Conservation (phyloP, 2,797 vertebrate species). For the Crenichthys baileyi region DNA sequence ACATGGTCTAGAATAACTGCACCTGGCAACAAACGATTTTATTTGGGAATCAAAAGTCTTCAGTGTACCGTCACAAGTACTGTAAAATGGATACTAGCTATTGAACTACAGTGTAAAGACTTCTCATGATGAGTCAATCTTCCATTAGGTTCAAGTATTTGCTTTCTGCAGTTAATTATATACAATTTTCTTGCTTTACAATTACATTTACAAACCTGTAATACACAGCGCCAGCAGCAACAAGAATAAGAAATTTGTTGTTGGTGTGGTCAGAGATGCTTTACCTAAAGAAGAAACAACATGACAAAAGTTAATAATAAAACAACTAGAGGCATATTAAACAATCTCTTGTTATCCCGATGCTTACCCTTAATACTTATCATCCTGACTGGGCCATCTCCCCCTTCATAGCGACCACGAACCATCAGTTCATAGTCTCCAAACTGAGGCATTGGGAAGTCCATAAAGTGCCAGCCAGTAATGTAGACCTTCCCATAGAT, state of each 20-base stretch:
- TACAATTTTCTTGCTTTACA: slow-evolving; percentile 56
- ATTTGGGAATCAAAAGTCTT: slow-evolving; percentile 9
- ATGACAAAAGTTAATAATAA: slow-evolving; percentile 9
- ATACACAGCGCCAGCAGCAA: slow-evolving; percentile 81
- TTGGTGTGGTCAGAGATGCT: slow-evolving; percentile 65
- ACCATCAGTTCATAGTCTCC: slow-evolving; percentile 95
- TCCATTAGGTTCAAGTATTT: slow-evolving; percentile 31
- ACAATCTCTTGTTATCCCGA: background rate
- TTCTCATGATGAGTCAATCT: slow-evolving; percentile 25
- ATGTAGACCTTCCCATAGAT: slow-evolving; percentile 91
- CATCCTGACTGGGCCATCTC: slow-evolving; percentile 93
- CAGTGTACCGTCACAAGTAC: slow-evolving; percentile 24
- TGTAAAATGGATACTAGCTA: slow-evolving; percentile 23
- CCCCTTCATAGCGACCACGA: slow-evolving; percentile 94
- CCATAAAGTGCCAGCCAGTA: slow-evolving; percentile 94
- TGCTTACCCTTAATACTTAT: slow-evolving; percentile 89
- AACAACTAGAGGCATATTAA: background rate
- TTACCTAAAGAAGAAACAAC: slow-evolving; percentile 56
- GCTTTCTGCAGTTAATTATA: slow-evolving; percentile 76
- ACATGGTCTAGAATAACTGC: background rate
- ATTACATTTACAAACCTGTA: slow-evolving; percentile 83
- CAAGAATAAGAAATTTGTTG: slow-evolving; percentile 80
- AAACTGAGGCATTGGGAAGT: slow-evolving; percentile 91
- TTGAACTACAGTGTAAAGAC: slow-evolving; percentile 16
- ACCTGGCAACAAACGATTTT: background rate